Percentiles rank a stretch among this genome's conserved stretches.
Conservation (phyloP, 2,888 invertebrate genomes). For the Coleophora flavipennella region DNA sequence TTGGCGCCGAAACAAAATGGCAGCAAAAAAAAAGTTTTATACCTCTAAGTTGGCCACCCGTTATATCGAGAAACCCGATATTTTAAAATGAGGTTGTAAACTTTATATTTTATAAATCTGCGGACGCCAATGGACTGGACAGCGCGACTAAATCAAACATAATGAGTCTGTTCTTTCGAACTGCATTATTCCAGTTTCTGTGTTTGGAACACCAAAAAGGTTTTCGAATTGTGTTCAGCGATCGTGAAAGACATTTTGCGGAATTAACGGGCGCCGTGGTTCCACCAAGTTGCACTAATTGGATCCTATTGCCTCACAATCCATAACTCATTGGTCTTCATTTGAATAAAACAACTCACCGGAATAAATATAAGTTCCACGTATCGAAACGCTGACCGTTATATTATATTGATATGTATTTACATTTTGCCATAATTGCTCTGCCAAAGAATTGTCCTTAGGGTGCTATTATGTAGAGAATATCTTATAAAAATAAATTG, state of each 20-base stretch:
- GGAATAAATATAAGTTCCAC: slow-evolving; percentile 15
- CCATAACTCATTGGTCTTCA: slow-evolving; percentile 9
- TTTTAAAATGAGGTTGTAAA: not conserved
- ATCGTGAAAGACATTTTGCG: too few relatives aligned
- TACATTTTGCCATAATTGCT: not conserved
- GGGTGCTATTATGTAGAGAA: slow-evolving; percentile 23
- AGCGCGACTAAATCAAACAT: slow-evolving; percentile 14
- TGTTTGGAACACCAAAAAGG: slow-evolving; percentile 17
- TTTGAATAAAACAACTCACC: slow-evolving; percentile 32
- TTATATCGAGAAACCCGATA: too few relatives aligned
- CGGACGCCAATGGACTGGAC: slow-evolving; percentile 6
- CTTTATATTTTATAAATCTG: slow-evolving; percentile 1
- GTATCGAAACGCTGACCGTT: slow-evolving; percentile 9
- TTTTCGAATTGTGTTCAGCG: slow-evolving; percentile 27
- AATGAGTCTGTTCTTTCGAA: slow-evolving; percentile 30
- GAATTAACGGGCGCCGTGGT: too few relatives aligned
- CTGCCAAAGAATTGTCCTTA: slow-evolving; percentile 14
- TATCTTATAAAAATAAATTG: too few relatives aligned
- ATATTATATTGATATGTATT: slow-evolving; percentile 6
- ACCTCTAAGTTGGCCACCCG: too few relatives aligned
- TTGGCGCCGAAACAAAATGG: too few relatives aligned
- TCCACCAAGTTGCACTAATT: too few relatives aligned
- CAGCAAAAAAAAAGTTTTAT: too few relatives aligned
- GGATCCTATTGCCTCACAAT: slow-evolving; percentile 5
- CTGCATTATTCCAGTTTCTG: too few relatives aligned